Evolutionary conservation across 2,113 vertebrate species (phyloP).

Genomic region (Heterotilapia buettikoferi): DNA sequence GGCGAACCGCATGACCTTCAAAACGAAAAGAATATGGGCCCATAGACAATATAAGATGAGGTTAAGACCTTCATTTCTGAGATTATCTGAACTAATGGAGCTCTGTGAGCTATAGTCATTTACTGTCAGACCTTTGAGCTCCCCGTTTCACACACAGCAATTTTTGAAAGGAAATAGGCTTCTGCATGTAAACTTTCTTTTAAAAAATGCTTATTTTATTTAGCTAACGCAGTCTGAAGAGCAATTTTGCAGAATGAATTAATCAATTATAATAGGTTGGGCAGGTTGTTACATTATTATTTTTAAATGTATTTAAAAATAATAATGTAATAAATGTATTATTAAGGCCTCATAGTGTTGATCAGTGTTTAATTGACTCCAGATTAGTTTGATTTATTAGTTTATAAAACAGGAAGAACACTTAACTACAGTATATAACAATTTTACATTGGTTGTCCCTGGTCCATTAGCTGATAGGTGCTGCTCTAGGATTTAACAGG

Average conservation of each 20-base stretch:
- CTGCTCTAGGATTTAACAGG: neutral
- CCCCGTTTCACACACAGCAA: neutral
- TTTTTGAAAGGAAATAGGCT: neutral
- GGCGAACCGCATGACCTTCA: constrained; percentile 19
- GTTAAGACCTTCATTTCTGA: constrained; percentile 13
- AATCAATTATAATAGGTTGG: neutral
- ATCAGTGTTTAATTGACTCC: neutral
- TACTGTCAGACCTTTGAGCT: neutral
- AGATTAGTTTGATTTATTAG: neutral
- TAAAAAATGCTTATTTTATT: neutral
- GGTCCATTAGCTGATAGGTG: neutral
- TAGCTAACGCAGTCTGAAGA: neutral
- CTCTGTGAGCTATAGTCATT: neutral
- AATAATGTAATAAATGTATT: neutral
- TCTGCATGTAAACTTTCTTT: neutral
- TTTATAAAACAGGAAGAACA: neutral
- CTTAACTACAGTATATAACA: neutral
- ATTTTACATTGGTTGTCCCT: neutral
- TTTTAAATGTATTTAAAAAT: neutral
- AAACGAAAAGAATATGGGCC: neutral
- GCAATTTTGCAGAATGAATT: neutral
- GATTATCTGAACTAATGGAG: neutral
- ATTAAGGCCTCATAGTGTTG: neutral
- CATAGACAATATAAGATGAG: neutral
- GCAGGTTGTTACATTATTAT: neutral